Base-by-base conservation (phyloP, 2,797 vertebrate genomes). In the Triplophysa yarkandensis region DNA sequence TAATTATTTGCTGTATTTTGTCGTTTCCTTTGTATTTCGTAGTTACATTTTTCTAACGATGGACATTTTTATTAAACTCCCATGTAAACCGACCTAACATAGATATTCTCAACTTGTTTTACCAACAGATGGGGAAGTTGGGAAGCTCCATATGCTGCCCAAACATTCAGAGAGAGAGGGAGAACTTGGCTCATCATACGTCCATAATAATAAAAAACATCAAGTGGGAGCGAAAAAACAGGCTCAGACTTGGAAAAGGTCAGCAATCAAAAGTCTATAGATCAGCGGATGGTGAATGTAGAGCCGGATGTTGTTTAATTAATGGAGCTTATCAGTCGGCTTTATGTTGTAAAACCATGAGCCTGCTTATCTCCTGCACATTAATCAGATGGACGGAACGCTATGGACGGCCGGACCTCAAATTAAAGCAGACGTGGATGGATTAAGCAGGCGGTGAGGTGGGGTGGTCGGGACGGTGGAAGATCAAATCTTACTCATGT, bases 271-370 rank as follows among this genome's bases (percentile, higher is more conserved):
- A 71, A 72, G 46, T 69, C 44, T 66, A 46, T 39, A 64, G 43
- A 46, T 57, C 64, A 32, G 55, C 69, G 28, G 68, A 13, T 30
- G 21, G 28, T n/a, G 30, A 52, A 52, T 67, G 25, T 25, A 14
- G 36, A 79, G 62, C 30, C 43, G 50, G 71, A 79, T 68, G 65
- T 19, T 48, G 68, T 74, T 83, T 81, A 80, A 82, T 84, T 81
- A 84, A 76, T 75, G 61, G 17, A 64, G 68, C 75, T 81, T 81
- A 78, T 84, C 75, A 50, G 50, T 63, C 66, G 75, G 79, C 68
- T 73, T 71, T 77, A 43, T 66, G 73, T 70, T 71, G 74, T 34
- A 65, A 67, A 71, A 28, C 61, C 67, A 36, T 50, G 41, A 82
- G 71, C 48, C 5, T 21, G 39, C 41, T 79, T 74, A 74, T 74